phyloP scores from a whole-genome alignment of 1,140 invertebrate genomes.

The Periplaneta americana region DNA sequence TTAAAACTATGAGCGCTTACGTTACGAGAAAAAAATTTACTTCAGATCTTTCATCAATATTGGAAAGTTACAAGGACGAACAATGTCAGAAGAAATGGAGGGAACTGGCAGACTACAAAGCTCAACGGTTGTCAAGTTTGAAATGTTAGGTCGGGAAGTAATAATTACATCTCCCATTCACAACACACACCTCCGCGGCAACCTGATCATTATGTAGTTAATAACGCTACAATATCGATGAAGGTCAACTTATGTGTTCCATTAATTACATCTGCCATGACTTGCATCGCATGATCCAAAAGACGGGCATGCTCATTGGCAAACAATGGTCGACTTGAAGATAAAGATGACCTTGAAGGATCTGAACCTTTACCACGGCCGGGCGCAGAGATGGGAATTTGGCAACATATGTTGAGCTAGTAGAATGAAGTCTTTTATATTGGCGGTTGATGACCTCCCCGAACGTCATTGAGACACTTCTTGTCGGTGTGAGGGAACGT shows the following conservation, averaged over 20 bases:
- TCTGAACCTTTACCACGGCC: not conserved
- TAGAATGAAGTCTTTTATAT: no score
- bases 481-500: no score
- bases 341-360: not conserved
- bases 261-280: not conserved
- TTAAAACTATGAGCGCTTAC: no score
- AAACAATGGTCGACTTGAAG: not conserved
- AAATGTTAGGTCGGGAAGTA: not conserved
- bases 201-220: not conserved
- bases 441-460: not conserved
- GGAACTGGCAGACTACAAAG: no score
- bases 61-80: no score
- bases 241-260: not conserved
- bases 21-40: no score
- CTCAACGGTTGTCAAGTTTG: no score
- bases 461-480: not conserved
- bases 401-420: not conserved
- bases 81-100: no score
- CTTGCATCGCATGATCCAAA: no score
- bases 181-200: not conserved
- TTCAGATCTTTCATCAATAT: no score
- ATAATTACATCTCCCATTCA: not conserved
- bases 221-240: not conserved
- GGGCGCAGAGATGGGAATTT: not conserved
- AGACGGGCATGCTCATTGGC: no score